Evolutionary conservation across 2,797 vertebrate species (phyloP).

Genomic region (Pseudopleuronectes americanus): DNA sequence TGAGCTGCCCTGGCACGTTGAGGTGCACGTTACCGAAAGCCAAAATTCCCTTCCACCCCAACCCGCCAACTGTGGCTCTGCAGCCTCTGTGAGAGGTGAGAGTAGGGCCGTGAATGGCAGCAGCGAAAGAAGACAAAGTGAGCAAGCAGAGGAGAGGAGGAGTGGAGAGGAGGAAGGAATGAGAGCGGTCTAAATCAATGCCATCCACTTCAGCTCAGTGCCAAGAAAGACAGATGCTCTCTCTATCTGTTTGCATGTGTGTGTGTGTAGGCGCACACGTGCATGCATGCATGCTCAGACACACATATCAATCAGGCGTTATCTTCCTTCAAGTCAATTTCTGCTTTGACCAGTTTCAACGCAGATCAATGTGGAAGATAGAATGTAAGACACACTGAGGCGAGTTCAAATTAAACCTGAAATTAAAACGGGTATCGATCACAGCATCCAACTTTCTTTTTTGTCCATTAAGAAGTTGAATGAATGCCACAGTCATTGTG

Average conservation of each 20-base stretch:
- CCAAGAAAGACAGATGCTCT: constrained; percentile 77
- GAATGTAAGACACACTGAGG: constrained; percentile 15
- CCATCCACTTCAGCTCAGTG: constrained; percentile 68
- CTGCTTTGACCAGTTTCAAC: constrained; percentile 59
- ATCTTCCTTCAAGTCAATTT: constrained; percentile 60
- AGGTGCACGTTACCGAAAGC: constrained; percentile 23
- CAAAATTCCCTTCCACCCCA: constrained; percentile 46
- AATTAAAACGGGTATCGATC: constrained; percentile 50
- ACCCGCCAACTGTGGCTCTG: constrained; percentile 41
- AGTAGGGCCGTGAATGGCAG: constrained; percentile 65
- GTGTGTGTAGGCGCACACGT: no score
- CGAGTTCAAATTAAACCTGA: constrained; percentile 50
- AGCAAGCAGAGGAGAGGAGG: constrained; percentile 55
- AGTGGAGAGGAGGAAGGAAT: constrained; percentile 59
- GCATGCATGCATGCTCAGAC: neutral
- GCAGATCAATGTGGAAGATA: constrained; percentile 38
- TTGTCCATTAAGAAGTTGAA: constrained; percentile 21
- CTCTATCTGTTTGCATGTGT: constrained; percentile 47
- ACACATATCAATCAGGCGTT: constrained; percentile 59
- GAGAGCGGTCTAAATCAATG: constrained; percentile 74
- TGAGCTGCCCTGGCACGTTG: constrained; percentile 63
- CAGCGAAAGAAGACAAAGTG: constrained; percentile 52
- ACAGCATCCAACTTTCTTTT: constrained; percentile 17
- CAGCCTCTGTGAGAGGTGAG: constrained; percentile 52
- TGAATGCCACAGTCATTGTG: neutral